Base-by-base conservation (phyloP, 2,113 vertebrate species). In the Rhadina sibilatrix region DNA sequence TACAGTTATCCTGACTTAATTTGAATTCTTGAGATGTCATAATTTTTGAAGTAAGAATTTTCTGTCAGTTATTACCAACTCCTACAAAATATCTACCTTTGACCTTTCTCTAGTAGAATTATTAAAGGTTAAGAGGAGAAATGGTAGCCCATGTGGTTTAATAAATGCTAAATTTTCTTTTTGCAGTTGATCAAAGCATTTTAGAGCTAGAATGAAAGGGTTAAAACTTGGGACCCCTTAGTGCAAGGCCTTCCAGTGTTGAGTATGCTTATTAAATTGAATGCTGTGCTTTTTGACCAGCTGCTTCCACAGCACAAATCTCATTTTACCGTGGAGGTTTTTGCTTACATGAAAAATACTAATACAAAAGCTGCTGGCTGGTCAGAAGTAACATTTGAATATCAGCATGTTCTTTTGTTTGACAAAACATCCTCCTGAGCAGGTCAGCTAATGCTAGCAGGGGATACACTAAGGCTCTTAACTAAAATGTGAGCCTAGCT, bases 301-400 rank as follows among this genome's bases (percentile, higher is more conserved):
- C 95, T 98, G 96, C 78, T 96, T 95, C 75, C 94, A 74, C 57
- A 93, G 56, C 83, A 82, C 64, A 94, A 75, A 90, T 74, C 52
- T 88, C 30, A 64, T 80, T 93, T 96, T 69, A 87, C 49, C 31
- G 33, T 75, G 54, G 49, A 86, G 57, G 72, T 95, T 79, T 94
- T 91, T 95, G 95, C 96, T 96, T 95, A 89, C 75, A 46, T 40
- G 71, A 86, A 93, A 96, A 94, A 93, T 93, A 66, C 52, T 74
- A 66, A 60, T 77, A 80, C 72, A 96, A 91, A 95, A 86, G 76
- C 56, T 89, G 27, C 9, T 88, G 75, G 75, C 63, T 47, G 56
- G 91, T 50, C 68, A 89, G 94, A 91, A 97, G 71, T 57, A 54
- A 25, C 57, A 60, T 68, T 84, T 78, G 57, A 82, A 54, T 92